Evolutionary conservation across 2,888 invertebrate genomes (phyloP).

Genomic region (Falcaria lacertinaria): DNA sequence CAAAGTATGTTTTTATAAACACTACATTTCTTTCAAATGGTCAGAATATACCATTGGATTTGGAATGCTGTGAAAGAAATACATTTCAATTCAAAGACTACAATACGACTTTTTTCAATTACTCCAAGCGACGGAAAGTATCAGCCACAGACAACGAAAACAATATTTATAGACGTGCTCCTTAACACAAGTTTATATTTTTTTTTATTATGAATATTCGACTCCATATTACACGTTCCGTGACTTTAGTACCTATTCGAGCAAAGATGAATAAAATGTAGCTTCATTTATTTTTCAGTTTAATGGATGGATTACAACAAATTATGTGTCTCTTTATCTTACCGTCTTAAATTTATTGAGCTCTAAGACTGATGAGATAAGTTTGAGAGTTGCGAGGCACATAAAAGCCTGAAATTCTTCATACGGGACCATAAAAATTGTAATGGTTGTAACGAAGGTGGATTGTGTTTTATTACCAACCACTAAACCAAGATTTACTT

Average conservation of each 20-base stretch:
- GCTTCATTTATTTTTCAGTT: background rate
- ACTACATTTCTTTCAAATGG: too few relatives aligned
- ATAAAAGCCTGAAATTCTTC: conserved; percentile 5
- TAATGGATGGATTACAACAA: conserved; percentile 2
- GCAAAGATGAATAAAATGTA: background rate
- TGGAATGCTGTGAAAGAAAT: too few relatives aligned
- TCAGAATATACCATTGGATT: too few relatives aligned
- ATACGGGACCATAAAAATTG: conserved; percentile 12
- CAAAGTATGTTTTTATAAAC: too few relatives aligned
- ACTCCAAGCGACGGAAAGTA: too few relatives aligned
- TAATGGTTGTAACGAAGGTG: conserved; percentile 10
- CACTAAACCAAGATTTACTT: conserved; percentile 9
- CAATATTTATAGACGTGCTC: too few relatives aligned
- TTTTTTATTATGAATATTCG: too few relatives aligned
- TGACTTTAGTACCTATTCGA: background rate
- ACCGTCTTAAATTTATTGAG: background rate
- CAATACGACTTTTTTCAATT: too few relatives aligned
- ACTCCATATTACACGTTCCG: too few relatives aligned
- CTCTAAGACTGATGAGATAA: conserved; percentile 3
- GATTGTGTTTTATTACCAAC: conserved; percentile 12
- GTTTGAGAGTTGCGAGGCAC: conserved; percentile 2
- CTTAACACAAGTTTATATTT: too few relatives aligned
- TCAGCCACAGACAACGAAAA: too few relatives aligned
- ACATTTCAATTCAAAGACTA: too few relatives aligned
- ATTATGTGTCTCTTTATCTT: background rate